Percentiles rank a stretch among this genome's conserved stretches.
These are phyloP conservation scores for Odontomachus brunneus DNA, from an alignment of 1,140 invertebrate species.

Conservation along the genomic window DNA sequence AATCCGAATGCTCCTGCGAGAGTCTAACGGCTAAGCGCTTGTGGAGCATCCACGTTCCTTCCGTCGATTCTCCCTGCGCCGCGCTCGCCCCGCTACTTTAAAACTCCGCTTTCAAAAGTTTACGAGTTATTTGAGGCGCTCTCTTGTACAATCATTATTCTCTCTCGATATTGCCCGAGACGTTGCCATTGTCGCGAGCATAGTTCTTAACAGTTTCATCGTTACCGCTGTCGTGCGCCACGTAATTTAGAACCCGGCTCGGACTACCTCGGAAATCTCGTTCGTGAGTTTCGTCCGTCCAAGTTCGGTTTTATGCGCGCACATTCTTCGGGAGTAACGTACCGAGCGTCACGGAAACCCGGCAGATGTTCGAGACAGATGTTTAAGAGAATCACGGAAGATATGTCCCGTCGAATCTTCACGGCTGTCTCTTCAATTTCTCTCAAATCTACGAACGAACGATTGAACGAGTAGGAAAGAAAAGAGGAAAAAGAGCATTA, in stretches of 20 bases:
- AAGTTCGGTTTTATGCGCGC: constrained; percentile 16
- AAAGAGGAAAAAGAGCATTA: not conserved
- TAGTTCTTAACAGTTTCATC: not conserved
- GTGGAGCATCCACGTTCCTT: constrained; percentile 11
- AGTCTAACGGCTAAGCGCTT: constrained; percentile 26
- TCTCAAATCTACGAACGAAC: not conserved
- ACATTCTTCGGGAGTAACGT: not conserved
- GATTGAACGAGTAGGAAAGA: not conserved
- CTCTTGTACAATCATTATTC: constrained; percentile 24
- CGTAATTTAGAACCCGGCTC: not conserved
- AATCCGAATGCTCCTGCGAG: constrained; percentile 33
- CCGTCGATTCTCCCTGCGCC: not conserved
- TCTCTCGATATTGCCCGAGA: constrained; percentile 19
- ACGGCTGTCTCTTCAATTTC: not conserved
- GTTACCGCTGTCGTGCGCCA: constrained; percentile 1
- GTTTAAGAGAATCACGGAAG: not conserved
- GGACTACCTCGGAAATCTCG: not conserved
- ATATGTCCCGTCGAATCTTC: not conserved
- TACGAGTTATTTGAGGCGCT: constrained; percentile 40
- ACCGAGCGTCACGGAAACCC: not conserved
- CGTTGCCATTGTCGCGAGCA: constrained; percentile 23
- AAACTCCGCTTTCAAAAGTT: constrained; percentile 51
- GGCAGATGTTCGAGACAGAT: constrained; percentile 12
- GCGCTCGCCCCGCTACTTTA: constrained; percentile 15
- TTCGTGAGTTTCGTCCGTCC: not conserved